Base-by-base conservation (phyloP, 2,113 vertebrate genomes). In the Lasiurus borealis region DNA sequence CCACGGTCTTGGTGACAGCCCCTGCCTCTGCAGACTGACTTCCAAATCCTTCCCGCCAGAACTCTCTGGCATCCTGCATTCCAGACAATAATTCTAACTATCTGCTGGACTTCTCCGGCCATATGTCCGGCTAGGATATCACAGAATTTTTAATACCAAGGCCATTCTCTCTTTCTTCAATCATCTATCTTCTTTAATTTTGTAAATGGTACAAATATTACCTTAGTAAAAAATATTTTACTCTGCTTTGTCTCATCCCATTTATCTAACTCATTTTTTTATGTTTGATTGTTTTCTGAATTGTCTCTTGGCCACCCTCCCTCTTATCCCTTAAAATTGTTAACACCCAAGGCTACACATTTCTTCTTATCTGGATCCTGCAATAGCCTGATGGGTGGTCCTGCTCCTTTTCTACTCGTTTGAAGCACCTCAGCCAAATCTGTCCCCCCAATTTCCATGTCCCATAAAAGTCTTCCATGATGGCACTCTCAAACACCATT, bases 201-300 rank as follows among this genome's bases (percentile, higher is more conserved):
- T 71, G 44, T 59, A 88, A 94, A 87, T 34, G 46, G 54, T 71
- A 52, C 8, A 59, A 64, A 80, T 31, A 68, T 57, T 77, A 73
- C 75, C 48, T 54, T 91, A 40, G 31, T 90, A 44, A 31, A n/a
- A 71, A 44, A n/a, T 44, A 48, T 78, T 72, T 64, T 25, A 40
- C 36, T 93, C 68, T 54, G 82, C 21, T 59, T 11, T 71, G 48
- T 34, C 44, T 88, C 6, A 16, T 2, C 15, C 16, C 34, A 21
- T 82, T 80, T 66, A n/a, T 81, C 90, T 69, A 59, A 59, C n/a
- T 91, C 23, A 34, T n/a, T 71, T 88, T n/a, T 88, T 93, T 83
- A 19, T 75, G 16, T 72, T 36, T 8, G 5, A 6, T 46, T 72
- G 66, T 78, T 87, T 90, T 78, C 31, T 77, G 46, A 71, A 21